phyloP scores from a whole-genome alignment of 2,888 invertebrate species.

The Drosophila dives region DNA sequence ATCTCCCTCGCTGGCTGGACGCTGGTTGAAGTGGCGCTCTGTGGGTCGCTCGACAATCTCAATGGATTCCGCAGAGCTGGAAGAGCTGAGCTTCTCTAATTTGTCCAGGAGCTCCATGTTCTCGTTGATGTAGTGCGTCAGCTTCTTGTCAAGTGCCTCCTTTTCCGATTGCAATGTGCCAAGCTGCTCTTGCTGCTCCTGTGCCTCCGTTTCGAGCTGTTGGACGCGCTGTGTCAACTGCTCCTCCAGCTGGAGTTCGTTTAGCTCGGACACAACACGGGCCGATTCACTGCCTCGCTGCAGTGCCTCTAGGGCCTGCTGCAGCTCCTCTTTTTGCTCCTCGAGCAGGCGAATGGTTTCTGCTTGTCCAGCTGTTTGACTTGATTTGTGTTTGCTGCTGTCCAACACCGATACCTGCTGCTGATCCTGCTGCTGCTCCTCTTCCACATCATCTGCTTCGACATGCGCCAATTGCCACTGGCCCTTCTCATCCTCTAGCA shows the following conservation, averaged over 20 bases:
- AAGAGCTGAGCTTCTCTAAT: constrained; percentile 90
- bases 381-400: constrained; percentile 3
- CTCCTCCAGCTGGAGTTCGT: constrained; percentile 92
- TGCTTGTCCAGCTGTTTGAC: constrained; percentile 42
- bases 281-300: constrained; percentile 87
- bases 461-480: constrained; percentile 89
- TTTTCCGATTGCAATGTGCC: constrained; percentile 87
- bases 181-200: constrained; percentile 82
- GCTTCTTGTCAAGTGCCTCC: constrained; percentile 87
- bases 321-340: constrained; percentile 87
- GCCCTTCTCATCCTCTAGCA: constrained; percentile 96
- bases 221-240: constrained; percentile 86
- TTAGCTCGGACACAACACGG: constrained; percentile 91
- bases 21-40: constrained; percentile 63
- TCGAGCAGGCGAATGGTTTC: constrained; percentile 77
- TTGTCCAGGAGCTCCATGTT: constrained; percentile 91
- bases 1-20: constrained; percentile 62
- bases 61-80: constrained; percentile 91
- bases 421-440: constrained; percentile 2
- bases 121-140: constrained; percentile 89
- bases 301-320: constrained; percentile 86
- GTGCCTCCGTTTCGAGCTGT: constrained; percentile 85
- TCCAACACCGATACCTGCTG: neutral
- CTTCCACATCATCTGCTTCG: constrained; percentile 52
- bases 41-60: constrained; percentile 89